These are phyloP conservation scores for Lasiurus cinereus DNA, from an alignment of 2,113 vertebrate species.

Conservation along the genomic window DNA sequence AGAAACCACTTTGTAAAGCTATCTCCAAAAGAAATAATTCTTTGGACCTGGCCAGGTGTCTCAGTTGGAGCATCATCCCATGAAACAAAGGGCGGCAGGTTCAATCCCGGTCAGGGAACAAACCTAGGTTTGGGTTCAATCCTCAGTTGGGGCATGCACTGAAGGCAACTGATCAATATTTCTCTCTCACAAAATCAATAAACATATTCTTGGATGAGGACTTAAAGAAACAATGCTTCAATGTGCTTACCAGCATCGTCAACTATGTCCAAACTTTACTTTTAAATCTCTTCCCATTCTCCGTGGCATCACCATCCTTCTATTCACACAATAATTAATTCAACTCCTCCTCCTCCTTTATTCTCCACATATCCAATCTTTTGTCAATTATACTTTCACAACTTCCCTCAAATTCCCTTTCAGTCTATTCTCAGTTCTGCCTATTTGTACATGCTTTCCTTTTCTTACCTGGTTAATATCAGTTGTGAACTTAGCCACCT, in stretches of 20 bases:
- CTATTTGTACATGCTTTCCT: not conserved
- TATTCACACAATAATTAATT: constrained; percentile 2
- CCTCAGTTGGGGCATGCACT: not conserved
- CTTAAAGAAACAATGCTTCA: not conserved
- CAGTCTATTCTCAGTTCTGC: constrained; percentile 14
- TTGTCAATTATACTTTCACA: constrained; percentile 24
- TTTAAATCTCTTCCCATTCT: not conserved
- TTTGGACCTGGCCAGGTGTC: not conserved
- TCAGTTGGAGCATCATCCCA: not conserved
- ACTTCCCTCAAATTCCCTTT: constrained; percentile 19
- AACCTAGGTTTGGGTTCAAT: not conserved
- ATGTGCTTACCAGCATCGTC: not conserved
- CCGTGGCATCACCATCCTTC: not conserved
- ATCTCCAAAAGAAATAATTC: not conserved
- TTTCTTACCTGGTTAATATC: constrained; percentile 14
- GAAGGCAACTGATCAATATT: not conserved
- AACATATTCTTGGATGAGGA: not conserved
- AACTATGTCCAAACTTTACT: not conserved
- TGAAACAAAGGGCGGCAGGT: not conserved
- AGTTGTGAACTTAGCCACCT: not conserved
- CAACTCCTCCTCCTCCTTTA: not conserved
- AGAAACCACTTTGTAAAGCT: not conserved
- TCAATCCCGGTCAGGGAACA: not conserved
- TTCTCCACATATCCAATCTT: not conserved
- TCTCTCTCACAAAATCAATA: not conserved